These are phyloP conservation scores for Hirudo medicinalis DNA, from an alignment of 1,140 invertebrate species.

Conservation along the genomic window DNA sequence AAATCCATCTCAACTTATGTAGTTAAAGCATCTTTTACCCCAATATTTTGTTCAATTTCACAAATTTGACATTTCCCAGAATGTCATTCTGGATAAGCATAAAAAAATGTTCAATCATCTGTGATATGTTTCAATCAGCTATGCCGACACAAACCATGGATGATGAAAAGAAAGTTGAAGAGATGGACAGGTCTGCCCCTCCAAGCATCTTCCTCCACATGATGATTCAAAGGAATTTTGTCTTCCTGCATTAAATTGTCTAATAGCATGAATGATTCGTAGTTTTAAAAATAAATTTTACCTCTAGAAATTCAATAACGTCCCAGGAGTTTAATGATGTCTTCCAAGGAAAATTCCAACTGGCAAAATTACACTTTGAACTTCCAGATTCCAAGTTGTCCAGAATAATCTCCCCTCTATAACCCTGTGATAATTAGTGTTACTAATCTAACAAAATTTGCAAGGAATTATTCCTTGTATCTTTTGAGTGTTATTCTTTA, in stretches of 20 bases:
- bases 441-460: neutral
- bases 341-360: constrained; percentile 7
- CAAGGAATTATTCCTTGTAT: neutral
- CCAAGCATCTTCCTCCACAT: no score
- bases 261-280: no score
- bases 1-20: no score
- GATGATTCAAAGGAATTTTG: no score
- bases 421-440: neutral
- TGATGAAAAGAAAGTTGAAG: constrained; percentile 2
- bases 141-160: neutral
- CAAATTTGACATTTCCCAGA: no score
- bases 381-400: constrained; percentile 7
- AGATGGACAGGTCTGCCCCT: constrained; percentile 8
- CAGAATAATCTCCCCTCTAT: constrained; percentile 1
- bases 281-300: neutral
- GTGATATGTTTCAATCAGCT: no score
- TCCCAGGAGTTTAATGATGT: neutral
- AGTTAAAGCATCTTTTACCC: no score
- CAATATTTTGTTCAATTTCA: no score
- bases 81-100: no score
- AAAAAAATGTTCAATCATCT: no score
- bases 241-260: no score
- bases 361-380: neutral
- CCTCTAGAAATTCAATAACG: constrained; percentile 7
- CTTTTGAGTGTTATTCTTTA: neutral